These are phyloP conservation scores for Naso thynnoides DNA, from an alignment of 2,797 vertebrate genomes.

Conservation along the genomic window DNA sequence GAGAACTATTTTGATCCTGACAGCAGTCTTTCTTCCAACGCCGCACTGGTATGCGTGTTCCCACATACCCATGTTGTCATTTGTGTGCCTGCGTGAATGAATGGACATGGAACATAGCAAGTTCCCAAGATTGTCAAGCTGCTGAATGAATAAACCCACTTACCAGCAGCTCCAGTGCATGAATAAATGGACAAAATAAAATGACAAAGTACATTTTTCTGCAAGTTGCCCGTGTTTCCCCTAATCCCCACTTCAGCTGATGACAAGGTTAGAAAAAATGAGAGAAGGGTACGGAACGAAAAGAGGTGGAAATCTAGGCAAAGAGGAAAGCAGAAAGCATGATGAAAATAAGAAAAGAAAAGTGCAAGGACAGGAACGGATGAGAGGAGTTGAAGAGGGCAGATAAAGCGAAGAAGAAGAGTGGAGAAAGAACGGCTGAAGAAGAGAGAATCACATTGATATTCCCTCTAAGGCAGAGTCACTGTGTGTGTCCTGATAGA, in stretches of 20 bases:
- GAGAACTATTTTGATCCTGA: slow-evolving; percentile 72
- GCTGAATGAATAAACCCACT: slow-evolving; percentile 28
- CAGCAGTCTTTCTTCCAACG: slow-evolving; percentile 58
- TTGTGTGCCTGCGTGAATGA: slow-evolving; percentile 28
- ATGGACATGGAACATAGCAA: slow-evolving; percentile 30
- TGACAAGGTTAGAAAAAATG: neutral
- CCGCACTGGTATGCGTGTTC: slow-evolving; percentile 49
- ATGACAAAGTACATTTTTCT: neutral
- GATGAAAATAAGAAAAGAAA: neutral
- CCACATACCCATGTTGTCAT: slow-evolving; percentile 57
- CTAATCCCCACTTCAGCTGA: slow-evolving; percentile 6
- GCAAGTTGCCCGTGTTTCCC: slow-evolving; percentile 3
- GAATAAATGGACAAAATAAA: slow-evolving; percentile 22
- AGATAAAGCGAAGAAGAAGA: neutral
- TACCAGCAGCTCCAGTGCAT: neutral
- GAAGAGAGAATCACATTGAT: slow-evolving; percentile 34
- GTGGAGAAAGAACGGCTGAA: neutral
- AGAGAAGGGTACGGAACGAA: neutral
- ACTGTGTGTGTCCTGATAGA: slow-evolving; percentile 29
- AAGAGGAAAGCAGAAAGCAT: neutral
- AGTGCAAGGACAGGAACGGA: neutral
- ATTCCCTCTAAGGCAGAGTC: slow-evolving; percentile 38
- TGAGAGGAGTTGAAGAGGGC: neutral
- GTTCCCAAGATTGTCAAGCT: slow-evolving; percentile 63
- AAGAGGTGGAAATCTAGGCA: neutral